Conservation (phyloP, 2,113 vertebrate species). For the Struthidea cinerea region DNA sequence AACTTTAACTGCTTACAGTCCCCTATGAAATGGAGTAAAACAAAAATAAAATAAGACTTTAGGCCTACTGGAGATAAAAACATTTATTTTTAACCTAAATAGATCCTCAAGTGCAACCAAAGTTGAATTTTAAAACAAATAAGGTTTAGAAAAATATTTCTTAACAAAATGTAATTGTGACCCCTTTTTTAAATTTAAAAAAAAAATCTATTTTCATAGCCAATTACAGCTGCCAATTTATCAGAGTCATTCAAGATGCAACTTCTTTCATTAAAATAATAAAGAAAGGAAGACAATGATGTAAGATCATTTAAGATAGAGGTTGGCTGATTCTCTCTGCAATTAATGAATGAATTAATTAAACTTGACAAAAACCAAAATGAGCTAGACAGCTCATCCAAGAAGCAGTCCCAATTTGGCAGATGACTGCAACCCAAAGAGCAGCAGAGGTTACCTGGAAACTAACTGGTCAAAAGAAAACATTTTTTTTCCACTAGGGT, state of each 20-base stretch:
- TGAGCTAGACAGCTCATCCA: neutral
- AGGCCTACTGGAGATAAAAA: neutral
- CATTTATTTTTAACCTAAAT: neutral
- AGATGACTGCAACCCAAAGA: neutral
- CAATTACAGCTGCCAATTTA: neutral
- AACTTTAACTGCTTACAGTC: neutral
- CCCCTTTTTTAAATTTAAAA: neutral
- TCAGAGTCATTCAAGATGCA: neutral
- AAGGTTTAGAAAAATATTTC: neutral
- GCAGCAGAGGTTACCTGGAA: neutral
- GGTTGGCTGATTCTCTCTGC: neutral
- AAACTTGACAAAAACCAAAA: slow-evolving; percentile 5
- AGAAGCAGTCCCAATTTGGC: neutral
- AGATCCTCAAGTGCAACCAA: neutral
- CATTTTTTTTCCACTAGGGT: neutral
- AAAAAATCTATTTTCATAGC: neutral
- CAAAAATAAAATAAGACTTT: rapidly evolving
- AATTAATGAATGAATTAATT: slow-evolving; percentile 37
- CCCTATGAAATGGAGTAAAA: neutral
- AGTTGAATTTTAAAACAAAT: neutral
- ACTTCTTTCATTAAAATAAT: slow-evolving; percentile 3
- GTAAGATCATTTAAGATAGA: neutral
- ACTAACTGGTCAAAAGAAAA: neutral
- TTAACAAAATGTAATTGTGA: neutral
- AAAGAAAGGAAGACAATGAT: neutral